Base-by-base conservation (phyloP, 92 coral and sea anemone genomes). In the Zoanthus gigantus region DNA sequence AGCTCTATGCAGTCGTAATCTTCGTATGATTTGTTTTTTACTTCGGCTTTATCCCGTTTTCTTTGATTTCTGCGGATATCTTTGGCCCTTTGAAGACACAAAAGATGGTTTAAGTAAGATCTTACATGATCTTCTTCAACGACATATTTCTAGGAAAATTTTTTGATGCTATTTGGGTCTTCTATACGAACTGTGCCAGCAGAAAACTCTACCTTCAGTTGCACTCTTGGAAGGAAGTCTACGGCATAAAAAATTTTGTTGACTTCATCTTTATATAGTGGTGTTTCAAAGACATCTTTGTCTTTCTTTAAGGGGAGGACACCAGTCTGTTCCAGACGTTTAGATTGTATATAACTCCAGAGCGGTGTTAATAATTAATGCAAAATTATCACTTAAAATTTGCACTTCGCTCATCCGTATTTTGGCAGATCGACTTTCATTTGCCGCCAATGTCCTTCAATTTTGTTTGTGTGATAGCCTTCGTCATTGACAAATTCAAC, bases 71-170 rank as follows among this genome's bases (percentile, higher is more conserved):
- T 85, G 89, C 80, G 89, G 73, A 90, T 86, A 60, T 78, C 67
- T 76, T 86, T 84, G 74, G 92, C 83, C 92, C 86, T 87, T 90
- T 90, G 92, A 76, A 90, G 88, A 85, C 85, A 74, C 92, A 89
- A 89, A 89, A 83, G 92, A 63, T 89, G 92, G 69, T 84, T 89
- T 74, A 84, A 75, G 61, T 80, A 83, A 52, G 75, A 73, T 52
- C 91, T 53, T 44, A 89, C 83, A 75, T 89, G 83, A 58, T 89
- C 77, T 89, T 90, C 90, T 90, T 90, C 92, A 85, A 90, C 90
- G 47, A 90, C 79, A 66, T 83, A 85, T 79, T 47, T 79, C 30
- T 84, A 78, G 83, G 71, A 90, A 74, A 90, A 90, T 80, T 46
- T 46, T 73, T 90, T 80, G 15, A 90, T 90, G 79, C 90, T 90